These are phyloP conservation scores for Mobula birostris DNA, from an alignment of 2,113 vertebrate species.

Conservation along the genomic window DNA sequence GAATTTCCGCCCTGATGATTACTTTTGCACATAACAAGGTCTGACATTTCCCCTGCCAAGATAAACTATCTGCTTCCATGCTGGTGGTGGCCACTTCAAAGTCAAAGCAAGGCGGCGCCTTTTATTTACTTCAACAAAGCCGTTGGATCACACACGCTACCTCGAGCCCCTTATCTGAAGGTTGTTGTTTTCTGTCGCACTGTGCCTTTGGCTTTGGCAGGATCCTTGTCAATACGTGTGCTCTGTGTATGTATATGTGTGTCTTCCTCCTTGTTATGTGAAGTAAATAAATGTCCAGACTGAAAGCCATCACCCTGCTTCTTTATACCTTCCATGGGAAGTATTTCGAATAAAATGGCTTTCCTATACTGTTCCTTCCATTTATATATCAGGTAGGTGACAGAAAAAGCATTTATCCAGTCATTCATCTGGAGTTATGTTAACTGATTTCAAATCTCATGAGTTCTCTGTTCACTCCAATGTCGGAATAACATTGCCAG, in stretches of 20 bases:
- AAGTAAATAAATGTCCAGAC: not conserved
- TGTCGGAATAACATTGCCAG: constrained; percentile 23
- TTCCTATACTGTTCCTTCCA: not conserved
- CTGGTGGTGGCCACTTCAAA: constrained; percentile 28
- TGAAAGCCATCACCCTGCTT: not conserved
- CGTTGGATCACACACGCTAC: not conserved
- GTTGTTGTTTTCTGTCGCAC: not conserved
- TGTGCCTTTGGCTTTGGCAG: not conserved
- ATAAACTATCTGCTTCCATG: constrained; percentile 12
- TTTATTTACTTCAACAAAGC: not conserved
- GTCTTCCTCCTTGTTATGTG: not conserved
- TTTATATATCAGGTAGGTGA: not conserved
- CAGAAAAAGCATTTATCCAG: not conserved
- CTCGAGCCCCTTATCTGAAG: not conserved
- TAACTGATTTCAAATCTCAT: constrained; percentile 15
- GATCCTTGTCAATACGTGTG: not conserved
- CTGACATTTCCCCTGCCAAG: not conserved
- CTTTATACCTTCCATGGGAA: not conserved
- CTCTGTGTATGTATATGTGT: not conserved
- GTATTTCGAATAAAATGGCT: too few relatives aligned
- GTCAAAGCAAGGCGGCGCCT: not conserved
- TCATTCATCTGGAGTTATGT: not conserved
- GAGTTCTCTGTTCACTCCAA: not conserved
- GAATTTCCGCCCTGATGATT: not conserved
- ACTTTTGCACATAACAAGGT: not conserved